Conservation (phyloP, 2,113 vertebrate genomes). For the Daphoenositta chrysoptera region DNA sequence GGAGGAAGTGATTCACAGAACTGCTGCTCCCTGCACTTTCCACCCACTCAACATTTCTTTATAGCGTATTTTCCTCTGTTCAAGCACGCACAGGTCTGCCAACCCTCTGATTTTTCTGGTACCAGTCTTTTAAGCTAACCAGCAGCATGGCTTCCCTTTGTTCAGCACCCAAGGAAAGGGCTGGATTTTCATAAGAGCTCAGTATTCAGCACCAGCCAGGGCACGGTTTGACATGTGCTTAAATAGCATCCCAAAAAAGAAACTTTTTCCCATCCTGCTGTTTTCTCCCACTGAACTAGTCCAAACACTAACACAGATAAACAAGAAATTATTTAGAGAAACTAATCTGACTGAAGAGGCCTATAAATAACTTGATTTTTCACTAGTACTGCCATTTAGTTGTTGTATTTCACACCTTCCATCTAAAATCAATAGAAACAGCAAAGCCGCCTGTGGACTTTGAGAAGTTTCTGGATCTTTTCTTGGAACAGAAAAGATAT, state of each 20-base stretch:
- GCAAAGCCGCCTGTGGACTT: background rate
- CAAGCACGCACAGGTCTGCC: background rate
- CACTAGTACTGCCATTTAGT: background rate
- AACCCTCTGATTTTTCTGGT: background rate
- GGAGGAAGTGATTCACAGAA: constrained; percentile 5
- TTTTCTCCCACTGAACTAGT: background rate
- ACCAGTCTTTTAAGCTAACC: background rate
- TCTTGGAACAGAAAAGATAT: background rate
- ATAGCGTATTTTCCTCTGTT: background rate
- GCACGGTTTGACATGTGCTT: background rate
- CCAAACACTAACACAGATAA: background rate
- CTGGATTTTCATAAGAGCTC: background rate
- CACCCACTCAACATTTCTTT: constrained; percentile 10
- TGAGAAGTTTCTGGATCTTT: background rate
- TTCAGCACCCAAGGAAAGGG: background rate
- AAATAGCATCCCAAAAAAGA: background rate
- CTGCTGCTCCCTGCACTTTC: constrained; percentile 3
- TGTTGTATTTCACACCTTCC: background rate
- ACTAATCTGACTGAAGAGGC: background rate
- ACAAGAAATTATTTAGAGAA: background rate
- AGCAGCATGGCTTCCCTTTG: background rate
- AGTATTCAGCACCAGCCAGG: background rate
- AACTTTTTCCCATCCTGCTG: background rate
- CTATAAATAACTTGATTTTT: constrained; percentile 3
- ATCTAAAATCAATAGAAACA: background rate